Percentiles rank a stretch among this genome's conserved stretches.
phyloP scores from a whole-genome alignment of 2,888 invertebrate genomes.

The Acanthacorydalis orientalis region DNA sequence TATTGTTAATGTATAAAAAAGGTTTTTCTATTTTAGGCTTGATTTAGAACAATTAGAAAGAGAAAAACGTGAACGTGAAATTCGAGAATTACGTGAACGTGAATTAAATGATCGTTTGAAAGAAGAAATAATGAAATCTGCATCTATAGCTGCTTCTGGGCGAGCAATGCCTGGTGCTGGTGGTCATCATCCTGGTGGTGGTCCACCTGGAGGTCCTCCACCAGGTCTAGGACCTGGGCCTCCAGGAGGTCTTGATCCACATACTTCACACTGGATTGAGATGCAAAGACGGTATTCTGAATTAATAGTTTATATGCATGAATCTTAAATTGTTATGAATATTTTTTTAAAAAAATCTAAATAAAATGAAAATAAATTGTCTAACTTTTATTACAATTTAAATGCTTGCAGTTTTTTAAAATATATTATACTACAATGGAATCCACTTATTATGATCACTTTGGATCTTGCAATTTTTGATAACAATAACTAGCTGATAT shows the following conservation, averaged over 20 bases:
- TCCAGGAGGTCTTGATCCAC: slow-evolving; percentile 43
- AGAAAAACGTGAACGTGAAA: slow-evolving; percentile 58
- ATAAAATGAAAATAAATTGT: no score
- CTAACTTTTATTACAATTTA: no score
- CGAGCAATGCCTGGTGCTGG: slow-evolving; percentile 29
- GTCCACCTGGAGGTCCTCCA: slow-evolving; percentile 4
- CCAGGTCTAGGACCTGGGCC: slow-evolving; percentile 21
- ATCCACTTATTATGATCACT: no score
- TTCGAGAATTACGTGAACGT: slow-evolving; percentile 58
- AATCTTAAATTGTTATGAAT: no score
- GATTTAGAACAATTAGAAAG: slow-evolving; percentile 51
- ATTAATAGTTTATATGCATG: not conserved
- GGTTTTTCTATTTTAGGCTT: slow-evolving; percentile 19
- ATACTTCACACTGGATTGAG: slow-evolving; percentile 55
- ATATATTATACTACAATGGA: no score
- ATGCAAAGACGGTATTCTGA: slow-evolving; percentile 55
- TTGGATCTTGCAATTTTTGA: no score
- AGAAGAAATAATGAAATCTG: slow-evolving; percentile 71
- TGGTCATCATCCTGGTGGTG: not conserved
- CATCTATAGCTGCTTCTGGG: slow-evolving; percentile 31
- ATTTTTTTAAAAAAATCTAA: no score
- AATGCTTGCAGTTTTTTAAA: no score
- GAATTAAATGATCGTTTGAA: slow-evolving; percentile 74
- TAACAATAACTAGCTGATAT: no score
- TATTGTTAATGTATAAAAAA: no score